Evolutionary conservation across 2,797 vertebrate genomes (phyloP), one percentile per base, ranked within the genome.

Genomic region (Malurus splendens): DNA sequence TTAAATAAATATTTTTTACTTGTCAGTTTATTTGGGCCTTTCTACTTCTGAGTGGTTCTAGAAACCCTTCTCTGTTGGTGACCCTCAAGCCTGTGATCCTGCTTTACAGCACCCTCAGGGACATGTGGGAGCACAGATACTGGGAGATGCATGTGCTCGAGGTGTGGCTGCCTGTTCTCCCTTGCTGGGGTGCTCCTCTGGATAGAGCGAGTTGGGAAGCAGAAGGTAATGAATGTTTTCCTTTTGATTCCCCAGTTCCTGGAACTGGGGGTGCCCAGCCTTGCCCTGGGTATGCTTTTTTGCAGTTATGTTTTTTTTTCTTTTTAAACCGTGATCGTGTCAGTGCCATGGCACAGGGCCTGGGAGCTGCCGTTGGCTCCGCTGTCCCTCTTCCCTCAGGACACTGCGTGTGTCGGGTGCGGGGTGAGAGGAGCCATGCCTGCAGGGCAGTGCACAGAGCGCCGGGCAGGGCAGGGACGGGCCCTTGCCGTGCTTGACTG

Each of bases 1-100:
- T 86, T 91, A 80, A 97, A 96, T 94, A 96, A 95, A 94, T 67
- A 30, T 75, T 96, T 93, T 94, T 92, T 78, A 70, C 23, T 62
- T n/a, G 0, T 18, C 11, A 3, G 57, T 39, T 79, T 54, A 14
- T 59, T 66, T 50, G 30, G 12, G 22, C 20, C n/a, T 74, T 72
- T 45, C 13, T 67, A 1, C 47, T 50, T 64, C 22, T 50, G 36
- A 20, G 7, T 16, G 18, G 4, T 32, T 44, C 9, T 55, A 18
- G 39, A 42, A 38, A 5, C 13, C 9, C 9, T 27, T 0, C 19
- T 9, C 0, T 12, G 48, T 6, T 12, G 7, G 12, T 39, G 27
- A 2, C 11, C 25, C 8, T 25, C 2, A 2, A n/a, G 27, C 6
- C 19, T 25, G 14, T 33, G 18, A 1, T 41, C 10, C 50, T 25